phyloP scores from a whole-genome alignment of 2,113 vertebrate genomes.

The Zootoca vivipara region DNA sequence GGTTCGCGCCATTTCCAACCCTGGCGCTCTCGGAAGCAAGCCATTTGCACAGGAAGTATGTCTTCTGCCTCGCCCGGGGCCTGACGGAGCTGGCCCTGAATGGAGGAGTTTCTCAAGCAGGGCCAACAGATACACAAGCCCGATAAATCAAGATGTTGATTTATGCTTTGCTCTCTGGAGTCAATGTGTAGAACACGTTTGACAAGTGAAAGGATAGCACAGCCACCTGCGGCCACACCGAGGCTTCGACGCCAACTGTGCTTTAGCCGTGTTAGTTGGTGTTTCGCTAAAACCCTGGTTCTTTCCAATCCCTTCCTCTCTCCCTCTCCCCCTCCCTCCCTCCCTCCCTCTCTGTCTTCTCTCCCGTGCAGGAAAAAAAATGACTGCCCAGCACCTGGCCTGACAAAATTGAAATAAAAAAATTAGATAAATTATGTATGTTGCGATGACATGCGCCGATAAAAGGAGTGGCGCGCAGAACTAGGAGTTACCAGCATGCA shows the following conservation, averaged over 20 bases:
- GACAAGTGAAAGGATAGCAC: neutral
- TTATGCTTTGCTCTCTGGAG: neutral
- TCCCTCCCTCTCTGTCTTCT: constrained; percentile 61
- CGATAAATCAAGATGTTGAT: neutral
- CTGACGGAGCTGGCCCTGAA: neutral
- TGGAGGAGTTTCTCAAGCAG: constrained; percentile 42
- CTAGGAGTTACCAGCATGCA: neutral
- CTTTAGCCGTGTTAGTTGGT: constrained; percentile 24
- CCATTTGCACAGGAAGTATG: neutral
- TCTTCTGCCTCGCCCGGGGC: neutral
- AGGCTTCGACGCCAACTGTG: constrained; percentile 34
- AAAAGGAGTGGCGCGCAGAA: neutral
- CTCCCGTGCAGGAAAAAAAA: constrained; percentile 62
- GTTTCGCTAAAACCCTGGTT: neutral
- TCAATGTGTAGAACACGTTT: constrained; percentile 39
- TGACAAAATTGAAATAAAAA: no score
- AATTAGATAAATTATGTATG: constrained; percentile 60
- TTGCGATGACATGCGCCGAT: constrained; percentile 14
- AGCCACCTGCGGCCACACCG: constrained; percentile 38
- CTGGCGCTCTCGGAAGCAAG: neutral
- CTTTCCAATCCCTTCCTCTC: constrained; percentile 54
- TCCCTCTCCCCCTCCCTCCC: constrained; percentile 58
- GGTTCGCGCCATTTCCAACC: neutral
- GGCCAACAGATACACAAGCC: neutral
- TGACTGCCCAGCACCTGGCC: neutral